Conservation (phyloP, 2,113 vertebrate species). For the Pomatorhinus ruficollis region DNA sequence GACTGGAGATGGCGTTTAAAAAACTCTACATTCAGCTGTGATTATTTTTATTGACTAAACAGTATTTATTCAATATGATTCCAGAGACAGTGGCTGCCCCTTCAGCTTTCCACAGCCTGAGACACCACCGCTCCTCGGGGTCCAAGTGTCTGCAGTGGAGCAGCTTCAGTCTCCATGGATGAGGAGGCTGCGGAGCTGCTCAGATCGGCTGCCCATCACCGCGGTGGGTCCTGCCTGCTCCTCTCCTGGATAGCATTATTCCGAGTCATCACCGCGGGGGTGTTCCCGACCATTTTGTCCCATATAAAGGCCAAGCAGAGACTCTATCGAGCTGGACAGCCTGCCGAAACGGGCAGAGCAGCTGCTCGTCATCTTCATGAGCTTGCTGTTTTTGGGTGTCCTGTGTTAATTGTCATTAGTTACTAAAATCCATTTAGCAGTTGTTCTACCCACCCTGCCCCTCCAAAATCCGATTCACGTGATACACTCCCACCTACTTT, state of each 20-base stretch:
- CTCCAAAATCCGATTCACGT: not conserved
- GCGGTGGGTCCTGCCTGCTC: not conserved
- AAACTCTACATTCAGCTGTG: not conserved
- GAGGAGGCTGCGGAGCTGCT: not conserved
- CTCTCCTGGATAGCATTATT: not conserved
- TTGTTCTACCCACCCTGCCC: not conserved
- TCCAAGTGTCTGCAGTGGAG: not conserved
- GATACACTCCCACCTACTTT: not conserved
- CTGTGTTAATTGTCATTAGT: not conserved
- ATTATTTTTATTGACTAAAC: not conserved
- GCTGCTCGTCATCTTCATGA: not conserved
- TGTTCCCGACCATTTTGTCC: not conserved
- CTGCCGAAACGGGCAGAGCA: not conserved
- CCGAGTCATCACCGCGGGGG: fast-evolving
- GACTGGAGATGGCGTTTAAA: not conserved
- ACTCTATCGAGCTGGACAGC: not conserved
- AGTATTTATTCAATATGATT: not conserved
- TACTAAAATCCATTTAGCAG: not conserved
- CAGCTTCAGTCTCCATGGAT: not conserved
- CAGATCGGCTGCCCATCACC: not conserved
- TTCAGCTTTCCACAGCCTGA: not conserved
- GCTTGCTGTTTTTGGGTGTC: not conserved
- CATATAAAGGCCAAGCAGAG: not conserved
- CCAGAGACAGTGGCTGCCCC: not conserved
- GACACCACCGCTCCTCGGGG: too few species aligned